Conservation (phyloP, 2,888 invertebrate species). For the Tachina fera region DNA sequence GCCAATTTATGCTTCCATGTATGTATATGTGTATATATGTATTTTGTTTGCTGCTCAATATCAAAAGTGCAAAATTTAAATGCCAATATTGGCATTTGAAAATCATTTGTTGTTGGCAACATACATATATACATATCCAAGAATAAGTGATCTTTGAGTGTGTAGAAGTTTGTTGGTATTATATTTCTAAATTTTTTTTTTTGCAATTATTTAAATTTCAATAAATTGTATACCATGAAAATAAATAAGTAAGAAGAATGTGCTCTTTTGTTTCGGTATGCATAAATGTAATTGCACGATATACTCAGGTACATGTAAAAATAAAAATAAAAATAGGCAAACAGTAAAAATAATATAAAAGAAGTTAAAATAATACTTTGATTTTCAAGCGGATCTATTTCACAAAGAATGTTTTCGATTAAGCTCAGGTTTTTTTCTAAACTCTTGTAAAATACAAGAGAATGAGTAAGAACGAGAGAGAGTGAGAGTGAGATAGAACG, state of each 20-base stretch:
- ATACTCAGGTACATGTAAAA: not conserved
- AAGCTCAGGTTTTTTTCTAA: no score
- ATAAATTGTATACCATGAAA: slow-evolving; percentile 44
- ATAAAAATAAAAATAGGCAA: slow-evolving; percentile 2
- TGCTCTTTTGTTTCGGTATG: no score
- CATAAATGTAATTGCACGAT: not conserved
- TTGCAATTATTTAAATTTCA: slow-evolving; percentile 4
- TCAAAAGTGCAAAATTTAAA: slow-evolving; percentile 50
- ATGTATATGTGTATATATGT: not conserved
- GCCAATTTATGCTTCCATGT: not conserved
- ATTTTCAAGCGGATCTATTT: slow-evolving; percentile 19
- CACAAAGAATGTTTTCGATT: not conserved
- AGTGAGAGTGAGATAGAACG: not conserved
- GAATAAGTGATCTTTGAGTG: slow-evolving; percentile 63
- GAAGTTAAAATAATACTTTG: no score
- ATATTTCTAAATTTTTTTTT: not conserved
- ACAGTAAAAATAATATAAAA: not conserved
- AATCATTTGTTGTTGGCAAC: slow-evolving; percentile 54
- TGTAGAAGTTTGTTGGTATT: slow-evolving; percentile 24
- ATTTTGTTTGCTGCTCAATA: slow-evolving; percentile 27
- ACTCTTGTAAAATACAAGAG: no score
- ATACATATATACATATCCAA: not conserved
- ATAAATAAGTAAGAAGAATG: not conserved
- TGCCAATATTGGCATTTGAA: slow-evolving; percentile 66
- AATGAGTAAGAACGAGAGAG: not conserved